Base-by-base conservation (phyloP, 2,113 vertebrate species). In the Antechinus stuartii region DNA sequence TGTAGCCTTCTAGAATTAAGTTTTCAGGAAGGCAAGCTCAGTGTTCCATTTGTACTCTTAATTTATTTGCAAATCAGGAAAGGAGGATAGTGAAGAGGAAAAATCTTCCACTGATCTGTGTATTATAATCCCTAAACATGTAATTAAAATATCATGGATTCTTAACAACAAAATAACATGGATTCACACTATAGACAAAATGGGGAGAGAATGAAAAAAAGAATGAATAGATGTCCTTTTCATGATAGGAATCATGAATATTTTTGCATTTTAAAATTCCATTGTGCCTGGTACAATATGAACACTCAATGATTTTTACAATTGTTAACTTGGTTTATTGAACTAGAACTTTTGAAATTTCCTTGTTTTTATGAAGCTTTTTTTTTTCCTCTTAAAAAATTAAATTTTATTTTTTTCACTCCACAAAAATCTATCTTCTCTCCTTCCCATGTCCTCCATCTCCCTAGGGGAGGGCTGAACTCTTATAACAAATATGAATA, bases 51-150 rank as follows among this genome's bases (percentile, higher is more conserved):
- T 90, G 11, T 30, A 23, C 92, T 91, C 91, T 93, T 42, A 92
- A 95, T 96, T 93, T 96, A 2, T 96, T 91, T 97, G 93, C 94
- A 53, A 91, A 94, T 93, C 96, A 92, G 54, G 52, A 54, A 96
- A 93, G 0, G 56, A 96, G 92, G 92, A 94, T 89, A 76, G 95
- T 0, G 27, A 92, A 94, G 57, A 96, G 95, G 84, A 96, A 95
- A 90, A 91, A 68, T 68, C 92, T 91, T 24, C 22, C 2, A 46
- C 8, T 47, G 42, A 0, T 92, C 19, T 94, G 8, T 55, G 3
- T n/a, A 1, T 55, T 46, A 9, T 11, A 61, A 1, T 8, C 90
- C 56, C 54, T 19, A n/a, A 84, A 84, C n/a, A 76, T 16, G 35
- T 7, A 84, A 84, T 84, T 84, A 42, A 84, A 84, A 42, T 16